Evolutionary conservation across 1,140 invertebrate species (phyloP).

Genomic region (Bombyx mori): DNA sequence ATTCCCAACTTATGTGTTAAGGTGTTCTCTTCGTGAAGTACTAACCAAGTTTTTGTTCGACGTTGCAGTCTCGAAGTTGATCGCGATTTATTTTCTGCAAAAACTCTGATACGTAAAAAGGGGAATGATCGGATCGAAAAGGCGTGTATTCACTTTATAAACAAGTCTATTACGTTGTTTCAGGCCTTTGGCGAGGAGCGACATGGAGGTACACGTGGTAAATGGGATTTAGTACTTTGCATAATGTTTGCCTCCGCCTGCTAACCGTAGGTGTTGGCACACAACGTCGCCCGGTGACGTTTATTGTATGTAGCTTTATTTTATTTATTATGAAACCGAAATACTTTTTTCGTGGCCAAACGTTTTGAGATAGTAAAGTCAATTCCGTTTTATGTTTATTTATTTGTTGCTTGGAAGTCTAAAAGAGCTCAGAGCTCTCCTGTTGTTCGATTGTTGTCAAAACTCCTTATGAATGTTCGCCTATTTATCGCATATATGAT

Average conservation of each 20-base stretch:
- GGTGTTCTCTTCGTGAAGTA: too few relatives aligned
- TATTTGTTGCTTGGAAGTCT: too few relatives aligned
- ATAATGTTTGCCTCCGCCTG: slow-evolving; percentile 25
- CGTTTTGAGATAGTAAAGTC: too few relatives aligned
- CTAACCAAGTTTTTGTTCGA: neutral
- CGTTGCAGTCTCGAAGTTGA: neutral
- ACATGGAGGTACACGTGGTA: slow-evolving; percentile 23
- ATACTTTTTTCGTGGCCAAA: too few relatives aligned
- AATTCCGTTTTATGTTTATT: too few relatives aligned
- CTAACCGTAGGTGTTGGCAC: slow-evolving; percentile 10
- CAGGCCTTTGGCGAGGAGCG: slow-evolving; percentile 16
- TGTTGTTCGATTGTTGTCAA: too few relatives aligned
- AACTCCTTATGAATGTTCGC: too few relatives aligned
- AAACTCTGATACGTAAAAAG: slow-evolving; percentile 10
- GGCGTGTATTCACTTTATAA: slow-evolving; percentile 21
- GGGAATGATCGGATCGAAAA: slow-evolving; percentile 17
- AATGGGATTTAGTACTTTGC: slow-evolving; percentile 37
- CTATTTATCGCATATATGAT: too few relatives aligned
- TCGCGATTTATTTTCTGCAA: neutral
- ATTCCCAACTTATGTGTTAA: too few relatives aligned
- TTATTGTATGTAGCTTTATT: slow-evolving; percentile 20
- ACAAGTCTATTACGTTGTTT: slow-evolving; percentile 28
- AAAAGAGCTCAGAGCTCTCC: too few relatives aligned
- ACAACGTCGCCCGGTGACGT: slow-evolving; percentile 10
- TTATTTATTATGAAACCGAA: slow-evolving; percentile 11